A percentile compares a stretch with the other conserved stretches of the same genome.
phyloP scores from a whole-genome alignment of 2,113 vertebrate genomes.

The Callospermophilus lateralis region DNA sequence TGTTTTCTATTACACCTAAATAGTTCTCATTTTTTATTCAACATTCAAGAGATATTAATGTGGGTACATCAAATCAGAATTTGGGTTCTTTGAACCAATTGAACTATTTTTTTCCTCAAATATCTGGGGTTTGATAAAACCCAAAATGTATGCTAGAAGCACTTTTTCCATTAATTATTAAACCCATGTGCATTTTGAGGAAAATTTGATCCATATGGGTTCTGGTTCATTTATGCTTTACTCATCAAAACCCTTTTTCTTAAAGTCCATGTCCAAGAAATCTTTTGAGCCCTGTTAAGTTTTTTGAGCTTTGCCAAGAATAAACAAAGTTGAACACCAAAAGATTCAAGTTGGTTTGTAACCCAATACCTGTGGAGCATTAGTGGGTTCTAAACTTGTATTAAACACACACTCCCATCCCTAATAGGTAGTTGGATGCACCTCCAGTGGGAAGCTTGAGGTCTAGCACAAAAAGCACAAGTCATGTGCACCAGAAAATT shows the following conservation, averaged over 20 bases:
- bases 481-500: slow-evolving; percentile 20
- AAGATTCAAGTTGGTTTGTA: slow-evolving; percentile 79
- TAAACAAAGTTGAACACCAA: slow-evolving; percentile 76
- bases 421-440: slow-evolving; percentile 62
- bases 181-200: slow-evolving; percentile 83
- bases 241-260: slow-evolving; percentile 82
- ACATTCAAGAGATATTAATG: slow-evolving; percentile 73
- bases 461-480: slow-evolving; percentile 55
- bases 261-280: slow-evolving; percentile 81
- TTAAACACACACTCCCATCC: slow-evolving; percentile 57
- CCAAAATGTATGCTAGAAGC: slow-evolving; percentile 76
- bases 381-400: slow-evolving; percentile 74
- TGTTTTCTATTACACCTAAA: slow-evolving; percentile 78
- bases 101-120: slow-evolving; percentile 67
- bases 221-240: slow-evolving; percentile 83
- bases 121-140: slow-evolving; percentile 84
- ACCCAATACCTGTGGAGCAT: slow-evolving; percentile 63
- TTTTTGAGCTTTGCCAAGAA: slow-evolving; percentile 80
- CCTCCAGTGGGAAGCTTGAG: slow-evolving; percentile 39
- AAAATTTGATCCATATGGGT: slow-evolving; percentile 84
- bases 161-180: slow-evolving; percentile 85
- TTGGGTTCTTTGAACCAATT: slow-evolving; percentile 77
- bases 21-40: slow-evolving; percentile 73
- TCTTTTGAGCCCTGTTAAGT: slow-evolving; percentile 75
- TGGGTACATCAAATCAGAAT: slow-evolving; percentile 76